Evolutionary conservation across 2,888 invertebrate genomes (phyloP).

Genomic region (Diloba caeruleocephala): DNA sequence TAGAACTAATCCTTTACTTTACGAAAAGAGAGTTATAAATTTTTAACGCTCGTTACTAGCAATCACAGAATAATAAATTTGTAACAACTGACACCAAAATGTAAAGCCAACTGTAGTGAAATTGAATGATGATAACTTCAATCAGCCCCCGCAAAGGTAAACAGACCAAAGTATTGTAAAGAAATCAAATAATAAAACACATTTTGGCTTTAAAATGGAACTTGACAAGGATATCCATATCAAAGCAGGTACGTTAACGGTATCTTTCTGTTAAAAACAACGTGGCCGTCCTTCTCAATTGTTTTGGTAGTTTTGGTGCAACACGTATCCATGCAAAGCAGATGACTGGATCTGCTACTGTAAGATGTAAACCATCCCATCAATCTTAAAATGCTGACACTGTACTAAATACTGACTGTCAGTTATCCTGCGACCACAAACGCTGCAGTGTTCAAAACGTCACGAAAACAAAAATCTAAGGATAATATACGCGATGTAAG

Average conservation of each 20-base stretch:
- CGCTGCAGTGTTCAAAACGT: no score
- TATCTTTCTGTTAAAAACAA: slow-evolving; percentile 10
- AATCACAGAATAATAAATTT: slow-evolving; percentile 32
- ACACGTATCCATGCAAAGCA: slow-evolving; percentile 18
- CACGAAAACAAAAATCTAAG: no score
- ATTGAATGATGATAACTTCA: slow-evolving; percentile 4
- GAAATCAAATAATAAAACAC: slow-evolving; percentile 7
- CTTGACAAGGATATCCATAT: slow-evolving; percentile 24
- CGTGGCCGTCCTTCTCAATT: slow-evolving; percentile 11
- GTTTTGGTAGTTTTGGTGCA: slow-evolving; percentile 15
- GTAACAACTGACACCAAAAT: slow-evolving; percentile 12
- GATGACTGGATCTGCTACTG: slow-evolving; percentile 23
- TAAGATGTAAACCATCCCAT: slow-evolving; percentile 23
- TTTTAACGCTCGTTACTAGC: slow-evolving; percentile 31
- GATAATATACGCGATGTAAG: no score
- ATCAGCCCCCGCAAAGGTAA: slow-evolving; percentile 5
- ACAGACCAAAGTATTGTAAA: slow-evolving; percentile 9
- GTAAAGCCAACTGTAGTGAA: slow-evolving; percentile 28
- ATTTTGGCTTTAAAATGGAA: neutral
- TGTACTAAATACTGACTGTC: no score
- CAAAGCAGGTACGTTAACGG: slow-evolving; percentile 43
- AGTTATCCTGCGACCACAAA: no score
- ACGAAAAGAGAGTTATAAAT: slow-evolving; percentile 26
- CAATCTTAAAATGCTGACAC: slow-evolving; percentile 40
- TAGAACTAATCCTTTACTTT: slow-evolving; percentile 45